Conservation (phyloP, 1,140 invertebrate species). For the Drosophila sucinea region DNA sequence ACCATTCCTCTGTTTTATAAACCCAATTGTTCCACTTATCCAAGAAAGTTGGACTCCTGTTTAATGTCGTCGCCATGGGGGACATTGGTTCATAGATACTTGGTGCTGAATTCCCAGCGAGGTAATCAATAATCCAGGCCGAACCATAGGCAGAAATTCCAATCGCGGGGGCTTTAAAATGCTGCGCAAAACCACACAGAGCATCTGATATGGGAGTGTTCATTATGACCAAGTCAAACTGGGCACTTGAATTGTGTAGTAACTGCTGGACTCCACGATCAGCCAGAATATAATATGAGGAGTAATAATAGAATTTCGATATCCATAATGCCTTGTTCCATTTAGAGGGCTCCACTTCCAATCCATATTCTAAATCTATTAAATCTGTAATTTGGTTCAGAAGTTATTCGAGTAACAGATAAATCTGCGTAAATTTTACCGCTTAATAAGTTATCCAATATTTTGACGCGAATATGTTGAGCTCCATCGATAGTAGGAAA, state of each 20-base stretch:
- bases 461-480: conserved; percentile 53
- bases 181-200: conserved; percentile 59
- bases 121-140: conserved; percentile 62
- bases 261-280: conserved; percentile 58
- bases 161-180: conserved; percentile 66
- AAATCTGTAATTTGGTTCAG: conserved; percentile 23
- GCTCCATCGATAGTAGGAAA: conserved; percentile 51
- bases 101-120: conserved; percentile 66
- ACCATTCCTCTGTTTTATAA: conserved; percentile 44
- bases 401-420: too few species aligned
- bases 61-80: conserved; percentile 51
- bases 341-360: conserved; percentile 5
- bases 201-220: conserved; percentile 65
- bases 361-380: neutral
- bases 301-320: conserved; percentile 40
- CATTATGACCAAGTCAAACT: conserved; percentile 68
- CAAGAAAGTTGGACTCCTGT: conserved; percentile 67
- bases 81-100: conserved; percentile 78
- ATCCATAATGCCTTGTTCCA: conserved; percentile 44
- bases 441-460: conserved; percentile 30
- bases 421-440: conserved; percentile 20
- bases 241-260: conserved; percentile 31
- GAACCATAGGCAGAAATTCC: conserved; percentile 58
- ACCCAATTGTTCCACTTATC: conserved; percentile 81
- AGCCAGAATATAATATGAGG: conserved; percentile 38